Base-by-base conservation (phyloP, 2,888 invertebrate genomes). In the Seira sanloemensis region DNA sequence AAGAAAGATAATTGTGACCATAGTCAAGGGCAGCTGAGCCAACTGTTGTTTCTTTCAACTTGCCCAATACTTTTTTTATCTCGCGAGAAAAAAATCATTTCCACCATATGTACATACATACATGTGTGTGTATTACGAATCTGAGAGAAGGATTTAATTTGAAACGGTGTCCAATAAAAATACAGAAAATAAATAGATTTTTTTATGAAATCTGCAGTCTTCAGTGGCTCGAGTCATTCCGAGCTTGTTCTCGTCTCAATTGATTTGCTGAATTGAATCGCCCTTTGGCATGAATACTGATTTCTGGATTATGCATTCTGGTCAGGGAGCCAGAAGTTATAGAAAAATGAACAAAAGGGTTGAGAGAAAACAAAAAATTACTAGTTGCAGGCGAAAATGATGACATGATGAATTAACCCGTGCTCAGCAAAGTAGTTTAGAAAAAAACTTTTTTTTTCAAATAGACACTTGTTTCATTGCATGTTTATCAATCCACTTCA, bases 231-330 rank as follows among this genome's bases (percentile, higher is more conserved):
- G 23, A 19, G 2, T 65, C 12, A 5, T 65, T 65, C 21, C 24
- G 18, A 25, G 18, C 67, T 67, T 21, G 67, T 67, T 67, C 2
- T 67, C 67, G 12, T 58, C n/a, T n/a, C n/a, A 37, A 37, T 37
- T 37, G 12, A 23, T 9, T 9, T 9, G 62, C 62, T 21, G n/a
- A 62, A 84, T 79, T 79, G 78, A 78, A 78, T 84, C 79, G 69
- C 74, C 78, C 83, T 62, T 84, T 78, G 84, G 84, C 84, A 76
- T 79, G 62, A 62, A 21, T n/a, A 21, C 19, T 21, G 23, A 62
- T 62, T 62, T 21, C 50, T 19, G 21, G 26, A 25, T 69, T 77
- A n/a, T 71, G 74, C 37, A 84, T 84, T 84, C 74, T 79, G 75
- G 79, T 79, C 84, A 84, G 79, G 84, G 58, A 24, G 24, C 9